phyloP scores from a whole-genome alignment of 2,888 invertebrate species.

The Mellilla xanthometata region DNA sequence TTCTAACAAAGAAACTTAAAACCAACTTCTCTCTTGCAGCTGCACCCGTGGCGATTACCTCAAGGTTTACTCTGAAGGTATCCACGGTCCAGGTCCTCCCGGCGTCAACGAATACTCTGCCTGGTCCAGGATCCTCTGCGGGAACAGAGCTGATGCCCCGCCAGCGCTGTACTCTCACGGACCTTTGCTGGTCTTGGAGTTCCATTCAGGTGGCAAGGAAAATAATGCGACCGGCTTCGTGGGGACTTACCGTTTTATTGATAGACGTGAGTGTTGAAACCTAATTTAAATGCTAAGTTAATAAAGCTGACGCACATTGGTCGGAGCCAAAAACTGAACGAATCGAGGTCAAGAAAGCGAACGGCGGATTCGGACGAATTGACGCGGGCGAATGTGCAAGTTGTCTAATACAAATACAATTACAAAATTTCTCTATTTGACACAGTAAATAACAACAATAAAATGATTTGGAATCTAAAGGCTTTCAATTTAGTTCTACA shows the following conservation, averaged over 20 bases:
- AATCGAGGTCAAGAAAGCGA: too few relatives aligned
- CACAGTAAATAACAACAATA: too few relatives aligned
- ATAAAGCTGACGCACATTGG: too few relatives aligned
- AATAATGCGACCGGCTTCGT: slow-evolving; percentile 86
- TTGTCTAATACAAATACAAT: too few relatives aligned
- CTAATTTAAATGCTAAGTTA: too few relatives aligned
- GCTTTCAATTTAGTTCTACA: too few relatives aligned
- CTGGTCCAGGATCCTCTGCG: slow-evolving; percentile 89
- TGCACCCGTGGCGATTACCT: slow-evolving; percentile 88
- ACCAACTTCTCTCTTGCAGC: slow-evolving; percentile 75
- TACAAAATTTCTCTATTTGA: too few relatives aligned
- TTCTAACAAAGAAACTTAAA: too few relatives aligned
- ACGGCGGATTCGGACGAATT: too few relatives aligned
- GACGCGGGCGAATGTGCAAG: too few relatives aligned
- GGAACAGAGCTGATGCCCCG: slow-evolving; percentile 86
- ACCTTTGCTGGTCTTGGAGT: slow-evolving; percentile 87
- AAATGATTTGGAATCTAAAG: too few relatives aligned
- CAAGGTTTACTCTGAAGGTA: slow-evolving; percentile 89
- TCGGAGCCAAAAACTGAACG: too few relatives aligned
- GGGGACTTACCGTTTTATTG: slow-evolving; percentile 89
- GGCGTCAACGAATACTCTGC: slow-evolving; percentile 90
- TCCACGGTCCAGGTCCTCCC: slow-evolving; percentile 86
- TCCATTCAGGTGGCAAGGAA: slow-evolving; percentile 83
- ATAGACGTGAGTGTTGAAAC: slow-evolving; percentile 86
- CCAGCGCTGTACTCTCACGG: slow-evolving; percentile 89